These are phyloP conservation scores for Carettochelys insculpta DNA, from an alignment of 2,113 vertebrate species.

Conservation along the genomic window DNA sequence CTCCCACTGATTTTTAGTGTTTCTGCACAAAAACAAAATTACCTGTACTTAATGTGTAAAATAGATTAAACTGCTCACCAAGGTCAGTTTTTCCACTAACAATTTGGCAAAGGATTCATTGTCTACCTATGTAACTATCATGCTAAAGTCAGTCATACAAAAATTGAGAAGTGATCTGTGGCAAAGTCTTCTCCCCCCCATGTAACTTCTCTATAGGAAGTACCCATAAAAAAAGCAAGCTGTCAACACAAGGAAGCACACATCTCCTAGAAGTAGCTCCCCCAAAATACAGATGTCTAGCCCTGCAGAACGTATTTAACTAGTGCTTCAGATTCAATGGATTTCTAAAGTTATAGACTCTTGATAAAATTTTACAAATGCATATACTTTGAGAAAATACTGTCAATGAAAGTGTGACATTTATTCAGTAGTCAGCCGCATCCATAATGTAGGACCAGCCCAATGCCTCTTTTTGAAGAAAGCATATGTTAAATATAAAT, in stretches of 20 bases:
- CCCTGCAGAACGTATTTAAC: not conserved
- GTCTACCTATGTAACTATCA: not conserved
- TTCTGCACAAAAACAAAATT: slow-evolving; percentile 26
- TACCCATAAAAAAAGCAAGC: not conserved
- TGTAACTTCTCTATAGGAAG: not conserved
- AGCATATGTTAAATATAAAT: slow-evolving; percentile 47
- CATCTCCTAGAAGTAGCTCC: slow-evolving; percentile 5
- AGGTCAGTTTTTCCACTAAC: not conserved
- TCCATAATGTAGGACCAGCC: slow-evolving; percentile 41
- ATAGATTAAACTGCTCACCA: not conserved
- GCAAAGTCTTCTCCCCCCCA: not conserved
- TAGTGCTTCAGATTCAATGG: slow-evolving; percentile 9
- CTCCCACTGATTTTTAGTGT: slow-evolving; percentile 25
- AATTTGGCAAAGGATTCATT: not conserved
- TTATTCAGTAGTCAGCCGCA: slow-evolving; percentile 51
- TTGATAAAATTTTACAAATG: not conserved
- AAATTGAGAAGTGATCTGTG: not conserved
- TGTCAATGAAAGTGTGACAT: not conserved
- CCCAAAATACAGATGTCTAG: not conserved
- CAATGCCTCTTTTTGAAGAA: slow-evolving; percentile 43
- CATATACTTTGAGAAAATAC: slow-evolving; percentile 15
- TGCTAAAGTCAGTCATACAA: slow-evolving; percentile 7
- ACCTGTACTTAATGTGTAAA: slow-evolving; percentile 24
- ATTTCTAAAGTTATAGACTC: slow-evolving; percentile 43
- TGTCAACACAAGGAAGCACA: not conserved